These are phyloP conservation scores for Pantala flavescens DNA, from an alignment of 1,140 invertebrate species.

Conservation along the genomic window DNA sequence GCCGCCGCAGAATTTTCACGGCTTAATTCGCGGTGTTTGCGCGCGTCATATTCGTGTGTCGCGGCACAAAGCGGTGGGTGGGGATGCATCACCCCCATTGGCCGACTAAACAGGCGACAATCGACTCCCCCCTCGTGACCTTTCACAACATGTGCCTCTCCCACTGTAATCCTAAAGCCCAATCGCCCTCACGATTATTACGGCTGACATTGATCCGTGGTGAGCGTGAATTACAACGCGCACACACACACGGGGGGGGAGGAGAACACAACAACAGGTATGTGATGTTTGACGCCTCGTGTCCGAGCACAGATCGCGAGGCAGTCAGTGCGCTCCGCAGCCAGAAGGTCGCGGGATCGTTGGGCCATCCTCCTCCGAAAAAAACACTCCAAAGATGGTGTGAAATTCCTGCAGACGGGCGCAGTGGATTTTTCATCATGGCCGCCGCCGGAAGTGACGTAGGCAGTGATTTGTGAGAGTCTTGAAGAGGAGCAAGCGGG, in stretches of 20 bases:
- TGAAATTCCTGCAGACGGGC: too few relatives aligned
- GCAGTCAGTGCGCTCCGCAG: not conserved
- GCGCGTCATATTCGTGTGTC: too few relatives aligned
- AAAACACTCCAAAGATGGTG: too few relatives aligned
- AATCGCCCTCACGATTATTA: not conserved
- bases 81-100: too few relatives aligned
- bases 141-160: not conserved
- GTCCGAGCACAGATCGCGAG: not conserved
- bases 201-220: not conserved
- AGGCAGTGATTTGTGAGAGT: too few relatives aligned
- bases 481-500: too few relatives aligned
- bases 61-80: too few relatives aligned
- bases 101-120: too few relatives aligned
- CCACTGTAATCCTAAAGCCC: not conserved
- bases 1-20: too few relatives aligned
- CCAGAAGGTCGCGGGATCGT: not conserved
- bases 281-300: slow-evolving; percentile 8
- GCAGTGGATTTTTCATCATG: too few relatives aligned
- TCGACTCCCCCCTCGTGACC: not conserved
- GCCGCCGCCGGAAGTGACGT: too few relatives aligned
- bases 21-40: too few relatives aligned
- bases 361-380: not conserved
- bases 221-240: not conserved
- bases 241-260: not conserved
- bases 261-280: not conserved